Conservation (phyloP, 2,113 vertebrate species). For the Psilopogon haemacephalus region DNA sequence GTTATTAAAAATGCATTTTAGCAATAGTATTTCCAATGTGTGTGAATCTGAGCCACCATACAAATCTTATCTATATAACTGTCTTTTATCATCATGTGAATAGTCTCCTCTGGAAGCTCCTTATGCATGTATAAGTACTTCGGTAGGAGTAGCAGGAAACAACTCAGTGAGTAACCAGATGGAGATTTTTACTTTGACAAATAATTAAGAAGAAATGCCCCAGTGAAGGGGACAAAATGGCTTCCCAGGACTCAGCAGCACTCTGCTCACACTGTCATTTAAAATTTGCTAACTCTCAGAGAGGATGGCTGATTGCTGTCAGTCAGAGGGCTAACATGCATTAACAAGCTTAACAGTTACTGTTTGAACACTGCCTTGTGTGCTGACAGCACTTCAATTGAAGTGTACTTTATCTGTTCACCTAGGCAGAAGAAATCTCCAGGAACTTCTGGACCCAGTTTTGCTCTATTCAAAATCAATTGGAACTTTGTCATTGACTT, state of each 20-base stretch:
- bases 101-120: background rate
- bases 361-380: background rate
- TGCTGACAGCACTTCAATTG: background rate
- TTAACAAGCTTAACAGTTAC: background rate
- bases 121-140: background rate
- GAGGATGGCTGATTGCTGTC: background rate
- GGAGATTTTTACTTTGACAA: background rate
- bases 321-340: background rate
- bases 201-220: slow-evolving; percentile 25
- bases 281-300: background rate
- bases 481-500: slow-evolving; percentile 20
- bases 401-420: slow-evolving; percentile 13
- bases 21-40: background rate
- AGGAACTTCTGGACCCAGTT: background rate
- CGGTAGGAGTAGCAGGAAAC: background rate
- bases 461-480: slow-evolving; percentile 14
- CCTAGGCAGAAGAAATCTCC: slow-evolving; percentile 2
- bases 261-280: background rate
- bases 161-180: background rate
- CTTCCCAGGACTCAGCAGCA: background rate
- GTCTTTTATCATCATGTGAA: background rate
- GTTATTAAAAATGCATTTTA: background rate
- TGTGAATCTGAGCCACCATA: background rate
- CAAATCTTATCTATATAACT: background rate
- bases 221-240: background rate